A percentile compares a stretch with the other conserved stretches of the same genome.
Evolutionary conservation across 2,888 invertebrate genomes (phyloP).

Genomic region (Napeogenes inachia): DNA sequence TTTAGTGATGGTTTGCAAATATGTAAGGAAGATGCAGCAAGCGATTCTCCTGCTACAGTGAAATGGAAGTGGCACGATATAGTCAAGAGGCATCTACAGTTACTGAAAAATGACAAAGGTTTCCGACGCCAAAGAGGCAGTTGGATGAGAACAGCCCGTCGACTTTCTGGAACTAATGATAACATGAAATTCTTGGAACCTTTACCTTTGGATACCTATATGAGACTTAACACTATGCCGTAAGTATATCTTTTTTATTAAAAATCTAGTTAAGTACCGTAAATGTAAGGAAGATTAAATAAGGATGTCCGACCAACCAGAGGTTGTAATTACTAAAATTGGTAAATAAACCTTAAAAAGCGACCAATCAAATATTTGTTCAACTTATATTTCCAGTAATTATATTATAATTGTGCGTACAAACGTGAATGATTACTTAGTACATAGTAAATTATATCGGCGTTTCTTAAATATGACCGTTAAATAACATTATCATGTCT

Average conservation of each 20-base stretch:
- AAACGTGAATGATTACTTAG: no score
- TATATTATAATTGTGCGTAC: no score
- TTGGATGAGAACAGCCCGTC: slow-evolving; percentile 69
- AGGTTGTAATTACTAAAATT: no score
- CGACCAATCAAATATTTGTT: no score
- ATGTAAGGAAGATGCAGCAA: slow-evolving; percentile 74
- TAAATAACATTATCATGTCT: slow-evolving; percentile 5
- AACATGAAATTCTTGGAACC: slow-evolving; percentile 55
- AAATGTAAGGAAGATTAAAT: no score
- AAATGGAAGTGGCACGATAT: slow-evolving; percentile 76
- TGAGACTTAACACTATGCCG: slow-evolving; percentile 71
- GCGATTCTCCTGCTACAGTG: slow-evolving; percentile 71
- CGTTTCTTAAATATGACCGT: not conserved
- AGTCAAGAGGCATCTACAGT: slow-evolving; percentile 70
- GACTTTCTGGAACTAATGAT: slow-evolving; percentile 60
- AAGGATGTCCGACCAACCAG: no score
- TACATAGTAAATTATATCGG: no score
- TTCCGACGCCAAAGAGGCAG: slow-evolving; percentile 69
- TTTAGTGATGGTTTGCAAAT: slow-evolving; percentile 73
- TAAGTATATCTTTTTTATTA: slow-evolving; percentile 49
- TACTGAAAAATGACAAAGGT: slow-evolving; percentile 70
- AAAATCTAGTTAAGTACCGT: not conserved
- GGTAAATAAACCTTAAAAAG: no score
- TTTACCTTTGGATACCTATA: slow-evolving; percentile 60
- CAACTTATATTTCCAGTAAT: no score